Percentiles rank a stretch among this genome's conserved stretches.
Conservation (phyloP, 1,140 invertebrate genomes). For the Prorops nasuta region DNA sequence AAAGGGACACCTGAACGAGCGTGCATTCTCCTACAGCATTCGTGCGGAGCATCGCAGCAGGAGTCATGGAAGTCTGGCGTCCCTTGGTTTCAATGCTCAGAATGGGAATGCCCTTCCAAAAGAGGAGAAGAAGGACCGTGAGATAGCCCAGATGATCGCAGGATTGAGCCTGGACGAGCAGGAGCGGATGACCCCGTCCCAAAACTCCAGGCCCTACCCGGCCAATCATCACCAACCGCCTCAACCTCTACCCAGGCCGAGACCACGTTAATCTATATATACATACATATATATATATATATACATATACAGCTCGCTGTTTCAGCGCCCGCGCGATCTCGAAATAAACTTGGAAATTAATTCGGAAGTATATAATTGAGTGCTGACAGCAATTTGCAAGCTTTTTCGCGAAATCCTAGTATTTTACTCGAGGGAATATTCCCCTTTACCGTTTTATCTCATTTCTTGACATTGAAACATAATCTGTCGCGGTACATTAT, state of each 20-base stretch:
- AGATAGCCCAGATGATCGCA: constrained; percentile 88
- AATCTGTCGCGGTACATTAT: background rate
- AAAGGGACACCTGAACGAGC: constrained; percentile 89
- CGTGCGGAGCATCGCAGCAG: constrained; percentile 87
- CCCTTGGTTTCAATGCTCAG: constrained; percentile 60
- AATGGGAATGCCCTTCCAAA: constrained; percentile 46
- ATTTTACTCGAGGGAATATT: too few relatives aligned
- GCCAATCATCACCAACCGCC: constrained; percentile 40
- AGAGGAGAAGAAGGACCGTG: constrained; percentile 84
- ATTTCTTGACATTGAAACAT: background rate
- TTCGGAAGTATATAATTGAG: too few relatives aligned
- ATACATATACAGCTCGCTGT: too few relatives aligned
- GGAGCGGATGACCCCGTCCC: constrained; percentile 65
- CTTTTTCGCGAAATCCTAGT: too few relatives aligned
- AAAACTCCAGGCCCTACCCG: constrained; percentile 54
- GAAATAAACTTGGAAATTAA: too few relatives aligned
- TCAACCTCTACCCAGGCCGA: constrained; percentile 48
- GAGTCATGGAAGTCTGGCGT: constrained; percentile 86
- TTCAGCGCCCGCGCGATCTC: too few relatives aligned
- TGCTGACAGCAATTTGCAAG: too few relatives aligned
- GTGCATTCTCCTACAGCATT: constrained; percentile 92
- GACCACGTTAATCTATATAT: constrained; percentile 50
- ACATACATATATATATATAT: too few relatives aligned
- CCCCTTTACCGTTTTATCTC: too few relatives aligned
- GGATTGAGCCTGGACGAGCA: constrained; percentile 81